These are phyloP conservation scores for Lysandra bellargus DNA, from an alignment of 2,888 invertebrate species.

Conservation along the genomic window DNA sequence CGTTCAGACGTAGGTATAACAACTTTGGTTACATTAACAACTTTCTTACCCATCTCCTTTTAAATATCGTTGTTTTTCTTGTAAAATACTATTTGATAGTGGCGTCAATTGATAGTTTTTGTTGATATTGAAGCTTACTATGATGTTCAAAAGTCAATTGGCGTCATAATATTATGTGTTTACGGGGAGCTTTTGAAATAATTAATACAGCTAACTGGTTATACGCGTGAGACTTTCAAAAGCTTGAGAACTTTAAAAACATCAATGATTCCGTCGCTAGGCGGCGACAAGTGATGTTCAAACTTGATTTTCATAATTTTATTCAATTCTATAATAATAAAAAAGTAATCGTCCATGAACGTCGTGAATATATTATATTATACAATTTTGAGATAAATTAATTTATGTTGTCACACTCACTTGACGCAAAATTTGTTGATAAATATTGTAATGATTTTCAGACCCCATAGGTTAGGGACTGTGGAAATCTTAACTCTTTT, in stretches of 20 bases:
- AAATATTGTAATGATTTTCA: no score
- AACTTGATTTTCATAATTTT: conserved; percentile 17
- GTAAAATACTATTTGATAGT: no score
- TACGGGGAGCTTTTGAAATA: not conserved
- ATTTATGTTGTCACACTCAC: no score
- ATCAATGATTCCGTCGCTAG: not conserved
- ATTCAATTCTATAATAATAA: not conserved
- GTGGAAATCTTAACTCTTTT: no score
- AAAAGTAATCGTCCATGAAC: not conserved
- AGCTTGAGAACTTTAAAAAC: not conserved
- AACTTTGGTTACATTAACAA: no score
- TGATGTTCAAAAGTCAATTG: not conserved
- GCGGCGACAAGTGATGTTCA: not conserved
- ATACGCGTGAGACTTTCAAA: not conserved
- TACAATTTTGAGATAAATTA: not conserved
- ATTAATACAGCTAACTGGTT: not conserved
- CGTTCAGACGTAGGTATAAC: no score
- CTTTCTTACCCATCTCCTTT: no score
- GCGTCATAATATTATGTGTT: not conserved
- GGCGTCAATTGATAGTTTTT: no score
- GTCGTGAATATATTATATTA: not conserved
- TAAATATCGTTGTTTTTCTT: no score
- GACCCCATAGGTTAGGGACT: no score
- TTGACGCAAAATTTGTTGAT: no score
- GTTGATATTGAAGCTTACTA: not conserved